A percentile compares a stretch with the other conserved stretches of the same genome.
phyloP scores from a whole-genome alignment of 92 coral and sea anemone species.

The Phymanthus crucifer region DNA sequence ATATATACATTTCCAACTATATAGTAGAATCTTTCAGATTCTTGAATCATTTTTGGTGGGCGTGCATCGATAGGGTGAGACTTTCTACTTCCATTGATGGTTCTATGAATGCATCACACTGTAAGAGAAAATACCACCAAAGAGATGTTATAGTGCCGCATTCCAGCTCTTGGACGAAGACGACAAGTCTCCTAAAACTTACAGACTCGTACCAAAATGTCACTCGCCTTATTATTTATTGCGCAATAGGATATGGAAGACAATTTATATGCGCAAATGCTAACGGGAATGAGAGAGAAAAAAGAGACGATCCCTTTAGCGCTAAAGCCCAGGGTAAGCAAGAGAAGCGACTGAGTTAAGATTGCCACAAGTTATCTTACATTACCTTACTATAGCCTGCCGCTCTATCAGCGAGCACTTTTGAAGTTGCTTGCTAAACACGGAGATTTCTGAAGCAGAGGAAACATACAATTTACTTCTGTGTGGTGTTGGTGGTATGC shows the following conservation, averaged over 20 bases:
- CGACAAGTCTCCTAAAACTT: not conserved
- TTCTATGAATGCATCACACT: slow-evolving; percentile 45
- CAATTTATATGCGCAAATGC: no score
- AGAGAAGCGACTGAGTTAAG: not conserved
- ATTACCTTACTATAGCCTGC: slow-evolving; percentile 78
- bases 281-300: no score
- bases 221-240: no score
- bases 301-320: no score
- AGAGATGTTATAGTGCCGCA: not conserved
- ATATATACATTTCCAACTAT: not conserved
- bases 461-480: not conserved
- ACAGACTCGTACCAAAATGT: no score
- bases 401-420: slow-evolving; percentile 73
- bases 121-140: not conserved
- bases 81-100: not conserved
- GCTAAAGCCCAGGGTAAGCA: not conserved
- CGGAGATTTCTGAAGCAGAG: slow-evolving; percentile 53
- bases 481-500: not conserved
- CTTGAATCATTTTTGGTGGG: not conserved
- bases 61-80: not conserved
- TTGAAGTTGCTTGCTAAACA: slow-evolving; percentile 72
- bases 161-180: not conserved
- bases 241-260: no score
- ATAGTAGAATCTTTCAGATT: not conserved
- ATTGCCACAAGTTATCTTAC: not conserved